Evolutionary conservation across 2,113 vertebrate genomes (phyloP).

Genomic region (Ia io): DNA sequence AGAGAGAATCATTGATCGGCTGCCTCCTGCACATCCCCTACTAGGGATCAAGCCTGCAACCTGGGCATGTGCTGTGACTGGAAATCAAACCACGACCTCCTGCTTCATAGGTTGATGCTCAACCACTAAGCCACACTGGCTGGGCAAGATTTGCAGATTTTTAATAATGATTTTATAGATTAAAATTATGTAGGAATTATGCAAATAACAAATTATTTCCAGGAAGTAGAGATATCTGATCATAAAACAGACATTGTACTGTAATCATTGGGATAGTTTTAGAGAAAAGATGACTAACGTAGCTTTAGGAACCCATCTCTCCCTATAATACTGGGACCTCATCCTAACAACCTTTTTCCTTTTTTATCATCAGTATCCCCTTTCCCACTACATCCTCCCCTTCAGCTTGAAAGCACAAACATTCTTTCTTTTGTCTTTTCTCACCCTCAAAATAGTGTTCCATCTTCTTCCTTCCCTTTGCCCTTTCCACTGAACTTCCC

Average conservation of each 20-base stretch:
- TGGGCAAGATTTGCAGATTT: not conserved
- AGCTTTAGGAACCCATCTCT: not conserved
- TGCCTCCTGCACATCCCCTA: too few relatives aligned
- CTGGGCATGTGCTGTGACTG: too few relatives aligned
- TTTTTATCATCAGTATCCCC: not conserved
- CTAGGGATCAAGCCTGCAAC: too few relatives aligned
- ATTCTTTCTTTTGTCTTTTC: slow-evolving; percentile 33
- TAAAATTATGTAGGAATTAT: not conserved
- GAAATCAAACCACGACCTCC: too few relatives aligned
- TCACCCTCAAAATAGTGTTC: slow-evolving; percentile 15
- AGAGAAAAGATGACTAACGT: not conserved
- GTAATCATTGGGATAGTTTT: not conserved
- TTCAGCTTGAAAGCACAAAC: slow-evolving; percentile 6
- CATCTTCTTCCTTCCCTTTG: slow-evolving; percentile 23
- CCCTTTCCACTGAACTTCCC: slow-evolving; percentile 29
- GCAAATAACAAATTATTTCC: slow-evolving; percentile 14
- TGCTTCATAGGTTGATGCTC: too few relatives aligned
- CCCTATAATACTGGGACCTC: not conserved
- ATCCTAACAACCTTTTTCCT: not conserved
- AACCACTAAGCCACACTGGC: too few relatives aligned
- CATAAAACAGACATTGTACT: not conserved
- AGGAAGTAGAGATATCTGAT: slow-evolving; percentile 19
- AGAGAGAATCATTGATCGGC: too few relatives aligned
- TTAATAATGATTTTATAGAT: slow-evolving; percentile 38
- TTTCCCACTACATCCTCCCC: not conserved